phyloP scores from a whole-genome alignment of 2,797 vertebrate species.

The Bovichtus diacanthus region DNA sequence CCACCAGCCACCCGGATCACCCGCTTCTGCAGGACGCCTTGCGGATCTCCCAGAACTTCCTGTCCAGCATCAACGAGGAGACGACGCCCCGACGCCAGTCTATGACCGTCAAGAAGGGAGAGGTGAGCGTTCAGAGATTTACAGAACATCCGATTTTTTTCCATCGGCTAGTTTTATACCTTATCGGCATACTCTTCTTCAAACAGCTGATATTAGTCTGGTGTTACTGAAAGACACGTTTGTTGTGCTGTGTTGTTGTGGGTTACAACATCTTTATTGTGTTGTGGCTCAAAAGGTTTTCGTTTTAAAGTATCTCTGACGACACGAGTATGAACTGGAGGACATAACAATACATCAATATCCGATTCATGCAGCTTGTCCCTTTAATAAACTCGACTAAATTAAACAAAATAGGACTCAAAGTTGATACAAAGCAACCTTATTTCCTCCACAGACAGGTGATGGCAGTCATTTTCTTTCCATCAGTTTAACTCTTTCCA shows the following conservation, averaged over 20 bases:
- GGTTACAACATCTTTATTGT: neutral
- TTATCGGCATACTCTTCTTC: neutral
- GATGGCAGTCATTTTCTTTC: neutral
- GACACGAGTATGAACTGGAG: neutral
- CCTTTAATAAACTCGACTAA: neutral
- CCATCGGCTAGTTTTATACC: neutral
- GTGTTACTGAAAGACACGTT: no score
- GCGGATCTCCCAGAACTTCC: conserved; percentile 97
- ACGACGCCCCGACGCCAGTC: conserved; percentile 94
- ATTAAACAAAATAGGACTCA: neutral
- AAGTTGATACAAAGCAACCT: neutral
- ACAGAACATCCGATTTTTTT: neutral
- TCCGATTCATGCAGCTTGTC: neutral
- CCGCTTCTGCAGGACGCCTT: conserved; percentile 94
- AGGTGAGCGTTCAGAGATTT: conserved; percentile 85
- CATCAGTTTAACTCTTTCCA: conserved; percentile 6
- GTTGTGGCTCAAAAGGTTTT: neutral
- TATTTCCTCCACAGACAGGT: neutral
- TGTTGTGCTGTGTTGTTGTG: neutral
- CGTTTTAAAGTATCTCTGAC: neutral
- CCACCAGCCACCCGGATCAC: conserved; percentile 92
- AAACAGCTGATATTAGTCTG: neutral
- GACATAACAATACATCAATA: neutral
- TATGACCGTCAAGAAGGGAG: conserved; percentile 96
- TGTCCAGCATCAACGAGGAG: conserved; percentile 99